Conservation (phyloP, 2,113 vertebrate species). For the Hemichromis elongatus region DNA sequence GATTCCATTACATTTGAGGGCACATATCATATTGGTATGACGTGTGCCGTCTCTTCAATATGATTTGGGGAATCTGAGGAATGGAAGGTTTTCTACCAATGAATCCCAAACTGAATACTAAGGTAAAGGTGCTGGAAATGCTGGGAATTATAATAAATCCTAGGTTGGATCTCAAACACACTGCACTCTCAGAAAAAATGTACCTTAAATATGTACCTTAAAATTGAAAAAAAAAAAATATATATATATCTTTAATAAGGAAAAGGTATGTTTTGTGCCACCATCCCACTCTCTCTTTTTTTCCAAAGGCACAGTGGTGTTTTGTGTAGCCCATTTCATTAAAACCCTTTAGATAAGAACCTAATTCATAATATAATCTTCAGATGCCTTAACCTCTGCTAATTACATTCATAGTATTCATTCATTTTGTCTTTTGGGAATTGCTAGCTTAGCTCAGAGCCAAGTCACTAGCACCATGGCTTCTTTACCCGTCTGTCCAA, state of each 20-base stretch:
- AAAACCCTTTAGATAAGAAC: not conserved
- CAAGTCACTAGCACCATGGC: too few relatives aligned
- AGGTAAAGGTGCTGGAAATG: not conserved
- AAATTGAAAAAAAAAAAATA: not conserved
- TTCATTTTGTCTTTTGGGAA: too few relatives aligned
- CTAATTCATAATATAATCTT: too few relatives aligned
- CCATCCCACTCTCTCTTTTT: not conserved
- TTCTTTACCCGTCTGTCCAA: too few relatives aligned
- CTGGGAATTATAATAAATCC: not conserved
- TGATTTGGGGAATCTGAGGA: not conserved
- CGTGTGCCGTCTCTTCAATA: not conserved
- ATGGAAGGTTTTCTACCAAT: not conserved
- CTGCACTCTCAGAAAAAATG: not conserved
- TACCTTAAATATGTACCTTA: not conserved
- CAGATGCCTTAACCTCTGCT: too few relatives aligned
- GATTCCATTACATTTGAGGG: conserved; percentile 30
- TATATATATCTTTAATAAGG: not conserved
- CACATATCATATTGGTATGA: not conserved
- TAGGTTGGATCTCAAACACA: not conserved
- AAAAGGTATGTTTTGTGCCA: not conserved
- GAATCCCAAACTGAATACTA: not conserved
- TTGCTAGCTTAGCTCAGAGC: too few relatives aligned
- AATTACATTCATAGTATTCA: too few relatives aligned
- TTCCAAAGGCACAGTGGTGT: not conserved
- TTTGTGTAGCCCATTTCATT: not conserved